Evolutionary conservation across 2,797 vertebrate genomes (phyloP), one percentile per base, ranked within the genome.

Genomic region (Crypturellus tataupa): DNA sequence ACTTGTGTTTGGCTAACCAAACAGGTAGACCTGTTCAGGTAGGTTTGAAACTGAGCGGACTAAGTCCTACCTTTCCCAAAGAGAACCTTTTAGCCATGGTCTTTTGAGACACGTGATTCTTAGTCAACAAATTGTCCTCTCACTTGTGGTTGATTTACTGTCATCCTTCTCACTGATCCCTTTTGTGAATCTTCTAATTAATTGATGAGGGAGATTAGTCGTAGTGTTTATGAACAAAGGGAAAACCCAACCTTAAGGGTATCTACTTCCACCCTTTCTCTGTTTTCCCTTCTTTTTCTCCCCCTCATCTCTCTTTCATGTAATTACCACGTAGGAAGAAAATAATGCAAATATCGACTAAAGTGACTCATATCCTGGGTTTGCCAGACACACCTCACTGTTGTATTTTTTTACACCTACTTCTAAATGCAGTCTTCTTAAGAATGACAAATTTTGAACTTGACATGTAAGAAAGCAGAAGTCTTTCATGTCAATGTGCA

Each of bases 311-410:
- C 12, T 67, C 63, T 80, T 93, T 80, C 24, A 85, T 60, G 71
- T 87, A 95, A 73, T 85, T 92, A 80, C 39, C 83, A 93, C 1
- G 16, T 83, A 95, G 94, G 93, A 91, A 95, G 92, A 93, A 78
- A 96, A 95, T 94, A 96, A 49, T 96, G 86, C 84, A 95, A 91
- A 87, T 90, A 92, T 85, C 85, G 4, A 63, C 59, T 91, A 73
- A 90, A 93, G 60, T 97, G 97, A 98, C 89, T 97, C 97, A 98
- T 92, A 96, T 97, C 97, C 97, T 96, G 97, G 51, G 72, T 94
- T 97, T 83, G 90, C 89, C 89, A 80, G 86, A n/a, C 94, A 97
- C 95, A 90, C 89, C 89, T 97, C 47, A 1, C 68, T 80, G 67
- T 58, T 94, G 33, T 83, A 69, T 20, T 85, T 83, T 83, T 87